Conservation (phyloP, 2,888 invertebrate species). For the Cephus pygmeus region DNA sequence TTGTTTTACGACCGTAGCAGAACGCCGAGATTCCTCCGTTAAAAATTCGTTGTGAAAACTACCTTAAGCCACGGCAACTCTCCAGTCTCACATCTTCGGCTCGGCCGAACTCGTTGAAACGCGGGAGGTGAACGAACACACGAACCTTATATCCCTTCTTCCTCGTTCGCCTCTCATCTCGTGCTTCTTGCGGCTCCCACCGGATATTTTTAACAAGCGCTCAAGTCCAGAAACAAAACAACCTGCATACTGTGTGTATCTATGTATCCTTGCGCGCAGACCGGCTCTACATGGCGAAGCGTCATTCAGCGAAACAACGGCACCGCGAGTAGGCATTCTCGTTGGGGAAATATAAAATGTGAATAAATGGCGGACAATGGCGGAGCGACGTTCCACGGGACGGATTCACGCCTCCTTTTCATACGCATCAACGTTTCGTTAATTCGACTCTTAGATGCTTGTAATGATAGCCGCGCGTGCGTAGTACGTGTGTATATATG, state of each 20-base stretch:
- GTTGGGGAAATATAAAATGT: neutral
- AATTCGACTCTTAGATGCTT: neutral
- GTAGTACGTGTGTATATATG: neutral
- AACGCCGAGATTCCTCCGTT: neutral
- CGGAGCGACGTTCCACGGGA: neutral
- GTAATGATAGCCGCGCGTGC: neutral
- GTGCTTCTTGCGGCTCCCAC: conserved; percentile 21
- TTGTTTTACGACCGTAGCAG: neutral
- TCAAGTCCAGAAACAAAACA: conserved; percentile 30
- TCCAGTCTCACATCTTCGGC: neutral
- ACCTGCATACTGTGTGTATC: neutral
- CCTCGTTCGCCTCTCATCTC: conserved; percentile 13
- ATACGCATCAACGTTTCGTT: neutral
- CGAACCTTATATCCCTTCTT: conserved; percentile 13
- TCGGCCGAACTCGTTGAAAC: conserved; percentile 6
- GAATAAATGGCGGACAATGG: neutral
- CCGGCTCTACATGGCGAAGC: neutral
- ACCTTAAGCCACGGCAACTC: neutral
- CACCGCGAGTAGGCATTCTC: neutral
- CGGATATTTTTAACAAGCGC: conserved; percentile 52
- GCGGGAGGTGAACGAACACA: conserved; percentile 36
- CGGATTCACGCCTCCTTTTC: neutral
- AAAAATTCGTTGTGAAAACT: neutral
- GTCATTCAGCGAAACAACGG: neutral
- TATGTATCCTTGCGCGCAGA: neutral